phyloP scores from a whole-genome alignment of 2,113 vertebrate genomes.

The Malurus alboscapulatus region DNA sequence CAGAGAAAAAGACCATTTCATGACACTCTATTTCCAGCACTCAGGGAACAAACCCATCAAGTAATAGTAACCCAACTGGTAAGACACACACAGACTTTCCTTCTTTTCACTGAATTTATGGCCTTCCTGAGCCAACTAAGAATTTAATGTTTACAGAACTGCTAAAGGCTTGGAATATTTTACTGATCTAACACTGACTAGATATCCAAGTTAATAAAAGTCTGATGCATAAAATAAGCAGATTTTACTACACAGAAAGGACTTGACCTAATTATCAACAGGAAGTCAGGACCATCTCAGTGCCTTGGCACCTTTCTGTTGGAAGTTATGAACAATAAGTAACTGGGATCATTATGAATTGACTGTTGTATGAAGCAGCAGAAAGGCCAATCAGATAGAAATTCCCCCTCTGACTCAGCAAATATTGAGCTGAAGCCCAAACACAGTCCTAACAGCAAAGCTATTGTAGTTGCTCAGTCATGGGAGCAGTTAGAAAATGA shows the following conservation, averaged over 20 bases:
- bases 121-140: background rate
- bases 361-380: background rate
- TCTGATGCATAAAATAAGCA: background rate
- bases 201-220: slow-evolving; percentile 11
- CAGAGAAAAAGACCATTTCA: background rate
- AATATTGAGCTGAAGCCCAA: background rate
- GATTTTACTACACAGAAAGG: background rate
- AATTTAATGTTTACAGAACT: slow-evolving; percentile 11
- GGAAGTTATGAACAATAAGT: background rate
- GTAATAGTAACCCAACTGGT: background rate
- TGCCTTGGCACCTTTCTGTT: background rate
- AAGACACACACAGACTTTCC: background rate
- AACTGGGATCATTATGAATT: background rate
- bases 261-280: background rate
- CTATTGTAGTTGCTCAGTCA: background rate
- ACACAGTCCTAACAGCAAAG: background rate
- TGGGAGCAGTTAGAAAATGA: background rate
- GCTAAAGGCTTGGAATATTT: slow-evolving; percentile 14
- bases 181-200: background rate
- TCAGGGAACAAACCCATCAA: background rate
- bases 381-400: background rate
- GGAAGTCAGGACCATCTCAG: background rate
- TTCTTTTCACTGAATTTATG: slow-evolving; percentile 11
- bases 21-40: background rate
- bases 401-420: background rate